phyloP scores from a whole-genome alignment of 2,113 vertebrate species.

The Carassius gibelio region DNA sequence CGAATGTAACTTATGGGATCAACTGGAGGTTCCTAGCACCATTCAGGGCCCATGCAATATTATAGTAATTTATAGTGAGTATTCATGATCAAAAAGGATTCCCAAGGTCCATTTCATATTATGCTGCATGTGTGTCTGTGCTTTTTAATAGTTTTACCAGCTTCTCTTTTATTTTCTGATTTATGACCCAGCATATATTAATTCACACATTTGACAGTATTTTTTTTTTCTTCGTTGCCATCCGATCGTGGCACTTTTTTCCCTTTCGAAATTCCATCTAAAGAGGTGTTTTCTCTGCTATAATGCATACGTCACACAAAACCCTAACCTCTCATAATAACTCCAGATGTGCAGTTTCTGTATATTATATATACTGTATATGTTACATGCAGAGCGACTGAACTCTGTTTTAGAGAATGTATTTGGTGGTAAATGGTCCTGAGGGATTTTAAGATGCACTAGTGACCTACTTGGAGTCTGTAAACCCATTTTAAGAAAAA shows the following conservation, averaged over 20 bases:
- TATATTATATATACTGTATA: not conserved
- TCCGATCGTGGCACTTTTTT: not conserved
- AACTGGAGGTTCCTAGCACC: slow-evolving; percentile 30
- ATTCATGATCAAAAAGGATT: not conserved
- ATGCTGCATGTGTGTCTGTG: not conserved
- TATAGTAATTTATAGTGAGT: not conserved
- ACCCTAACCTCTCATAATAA: not conserved
- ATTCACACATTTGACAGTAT: slow-evolving; percentile 7
- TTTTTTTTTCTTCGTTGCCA: not conserved
- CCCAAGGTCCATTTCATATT: not conserved
- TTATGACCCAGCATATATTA: not conserved
- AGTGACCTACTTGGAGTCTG: not conserved
- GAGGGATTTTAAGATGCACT: not conserved
- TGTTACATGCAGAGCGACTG: not conserved
- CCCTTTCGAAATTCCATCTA: not conserved
- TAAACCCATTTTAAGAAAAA: not conserved
- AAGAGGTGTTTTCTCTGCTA: not conserved
- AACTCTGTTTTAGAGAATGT: not conserved
- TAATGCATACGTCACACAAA: not conserved
- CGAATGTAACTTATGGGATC: slow-evolving; percentile 8
- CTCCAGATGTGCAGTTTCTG: not conserved
- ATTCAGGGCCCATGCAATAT: slow-evolving; percentile 17
- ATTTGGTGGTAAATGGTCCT: not conserved
- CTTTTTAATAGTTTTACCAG: not conserved
- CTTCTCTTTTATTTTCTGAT: no score